Percentiles rank a stretch among this genome's conserved stretches.
Evolutionary conservation across 2,888 invertebrate species (phyloP).

Genomic region (Lepidonotus clava): DNA sequence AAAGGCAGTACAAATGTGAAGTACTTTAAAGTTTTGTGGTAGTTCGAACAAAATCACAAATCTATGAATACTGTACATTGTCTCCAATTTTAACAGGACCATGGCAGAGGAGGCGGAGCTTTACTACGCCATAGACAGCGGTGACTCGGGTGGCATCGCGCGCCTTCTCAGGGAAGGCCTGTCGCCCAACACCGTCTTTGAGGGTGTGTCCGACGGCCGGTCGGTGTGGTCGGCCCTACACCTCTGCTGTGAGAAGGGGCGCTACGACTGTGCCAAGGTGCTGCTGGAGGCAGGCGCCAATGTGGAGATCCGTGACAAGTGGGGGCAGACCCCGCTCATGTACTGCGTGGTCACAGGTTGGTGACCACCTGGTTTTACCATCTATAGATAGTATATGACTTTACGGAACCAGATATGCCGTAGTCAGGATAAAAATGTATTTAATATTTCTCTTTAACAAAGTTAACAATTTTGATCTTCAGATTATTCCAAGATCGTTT

Average conservation of each 20-base stretch:
- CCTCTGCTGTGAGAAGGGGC: constrained; percentile 65
- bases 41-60: no score
- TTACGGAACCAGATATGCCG: no score
- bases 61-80: no score
- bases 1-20: no score
- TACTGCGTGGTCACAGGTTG: constrained; percentile 66
- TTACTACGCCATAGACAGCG: constrained; percentile 60
- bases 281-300: constrained; percentile 61
- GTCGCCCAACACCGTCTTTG: constrained; percentile 60
- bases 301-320: constrained; percentile 69
- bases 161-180: constrained; percentile 58
- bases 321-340: constrained; percentile 76
- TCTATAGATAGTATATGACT: no score
- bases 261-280: constrained; percentile 60
- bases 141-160: constrained; percentile 55
- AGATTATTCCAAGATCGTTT: no score
- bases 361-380: background rate
- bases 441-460: no score
- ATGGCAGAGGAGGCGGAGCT: constrained; percentile 56
- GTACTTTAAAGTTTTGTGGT: no score
- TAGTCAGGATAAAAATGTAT: no score
- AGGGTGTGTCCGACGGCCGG: constrained; percentile 55
- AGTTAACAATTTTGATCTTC: no score
- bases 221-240: constrained; percentile 63
- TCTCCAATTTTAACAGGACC: no score